A percentile compares a stretch with the other conserved stretches of the same genome.
Conservation (phyloP, 2,888 invertebrate species). For the Andrena haemorrhoa region DNA sequence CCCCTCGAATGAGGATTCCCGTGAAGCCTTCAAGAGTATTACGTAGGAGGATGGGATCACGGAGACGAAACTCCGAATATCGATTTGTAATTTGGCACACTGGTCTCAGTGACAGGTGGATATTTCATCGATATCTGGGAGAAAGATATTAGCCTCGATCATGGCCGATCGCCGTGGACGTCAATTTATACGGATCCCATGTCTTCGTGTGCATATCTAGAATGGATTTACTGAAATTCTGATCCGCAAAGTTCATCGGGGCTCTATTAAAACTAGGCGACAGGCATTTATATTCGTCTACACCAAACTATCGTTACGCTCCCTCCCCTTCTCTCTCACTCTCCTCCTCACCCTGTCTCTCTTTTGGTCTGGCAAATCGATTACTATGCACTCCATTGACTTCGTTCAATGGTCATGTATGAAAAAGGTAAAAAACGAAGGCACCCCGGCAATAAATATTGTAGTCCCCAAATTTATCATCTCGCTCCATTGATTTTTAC, state of each 20-base stretch:
- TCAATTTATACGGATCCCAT: conserved; percentile 26
- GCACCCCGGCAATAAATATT: conserved; percentile 49
- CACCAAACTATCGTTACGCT: conserved; percentile 40
- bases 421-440: conserved; percentile 35
- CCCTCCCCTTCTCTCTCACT: background rate
- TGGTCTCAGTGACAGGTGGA: conserved; percentile 54
- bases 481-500: conserved; percentile 45
- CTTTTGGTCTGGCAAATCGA: conserved; percentile 46
- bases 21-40: conserved; percentile 58
- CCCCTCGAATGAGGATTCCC: conserved; percentile 33
- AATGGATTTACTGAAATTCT: conserved; percentile 6
- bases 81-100: conserved; percentile 63
- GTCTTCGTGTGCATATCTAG: background rate
- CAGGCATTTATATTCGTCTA: conserved; percentile 39
- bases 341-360: background rate
- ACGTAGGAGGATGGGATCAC: conserved; percentile 38
- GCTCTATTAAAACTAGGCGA: conserved; percentile 7
- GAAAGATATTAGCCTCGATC: conserved; percentile 53
- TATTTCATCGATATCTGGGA: conserved; percentile 55
- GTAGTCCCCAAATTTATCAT: conserved; percentile 47
- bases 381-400: conserved; percentile 51
- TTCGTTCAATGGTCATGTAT: conserved; percentile 47
- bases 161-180: conserved; percentile 27
- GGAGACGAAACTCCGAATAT: conserved; percentile 52
- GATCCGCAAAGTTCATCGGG: conserved; percentile 4